Evolutionary conservation across 2,113 vertebrate genomes (phyloP).

Genomic region (Gadus chalcogrammus): DNA sequence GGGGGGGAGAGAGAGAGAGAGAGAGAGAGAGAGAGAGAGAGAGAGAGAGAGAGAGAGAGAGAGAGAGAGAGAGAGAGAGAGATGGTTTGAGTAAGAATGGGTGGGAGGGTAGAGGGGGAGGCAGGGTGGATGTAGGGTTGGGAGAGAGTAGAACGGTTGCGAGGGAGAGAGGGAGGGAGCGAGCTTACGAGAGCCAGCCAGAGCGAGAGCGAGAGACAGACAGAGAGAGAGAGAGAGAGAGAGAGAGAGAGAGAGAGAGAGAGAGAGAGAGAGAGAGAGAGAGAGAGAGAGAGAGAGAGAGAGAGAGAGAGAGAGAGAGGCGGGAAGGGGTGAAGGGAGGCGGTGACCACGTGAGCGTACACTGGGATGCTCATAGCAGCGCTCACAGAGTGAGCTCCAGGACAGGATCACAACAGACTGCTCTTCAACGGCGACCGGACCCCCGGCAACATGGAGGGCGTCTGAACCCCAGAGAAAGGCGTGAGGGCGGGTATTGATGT

Average conservation of each 20-base stretch:
- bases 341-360: slow-evolving; percentile 10
- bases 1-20: too few relatives aligned
- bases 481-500: too few relatives aligned
- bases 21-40: too few relatives aligned
- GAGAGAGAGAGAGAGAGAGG: slow-evolving; percentile 3
- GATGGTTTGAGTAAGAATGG: background rate
- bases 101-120: too few relatives aligned
- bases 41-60: too few relatives aligned
- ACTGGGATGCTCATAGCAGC: background rate
- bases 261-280: background rate
- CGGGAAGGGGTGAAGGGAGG: slow-evolving; percentile 5
- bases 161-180: slow-evolving; percentile 13
- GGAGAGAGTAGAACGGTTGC: background rate
- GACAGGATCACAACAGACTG: too few relatives aligned
- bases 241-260: slow-evolving; percentile 13
- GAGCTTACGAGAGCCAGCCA: background rate
- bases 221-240: background rate
- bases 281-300: slow-evolving; percentile 1
- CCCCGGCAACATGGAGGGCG: too few relatives aligned
- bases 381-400: background rate
- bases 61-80: too few relatives aligned
- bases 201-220: too few relatives aligned
- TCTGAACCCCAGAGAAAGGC: too few relatives aligned
- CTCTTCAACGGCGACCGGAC: too few relatives aligned
- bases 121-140: background rate